A percentile compares a stretch with the other conserved stretches of the same genome.
Evolutionary conservation across 2,113 vertebrate species (phyloP).

Genomic region (Etheostoma cragini): DNA sequence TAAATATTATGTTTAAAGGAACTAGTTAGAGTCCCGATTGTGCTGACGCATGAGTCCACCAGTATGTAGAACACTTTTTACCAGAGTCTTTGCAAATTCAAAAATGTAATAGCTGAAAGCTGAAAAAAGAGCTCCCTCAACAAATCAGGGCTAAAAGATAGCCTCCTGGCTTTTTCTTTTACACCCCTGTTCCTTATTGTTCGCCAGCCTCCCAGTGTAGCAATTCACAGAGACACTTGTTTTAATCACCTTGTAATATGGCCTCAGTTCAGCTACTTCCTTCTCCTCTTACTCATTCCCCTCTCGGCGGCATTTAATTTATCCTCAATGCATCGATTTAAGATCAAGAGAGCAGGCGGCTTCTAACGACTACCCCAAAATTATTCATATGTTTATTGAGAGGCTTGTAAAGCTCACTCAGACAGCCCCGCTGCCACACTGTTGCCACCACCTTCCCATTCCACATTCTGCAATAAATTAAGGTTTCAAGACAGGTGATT

Average conservation of each 20-base stretch:
- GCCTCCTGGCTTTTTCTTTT: conserved; percentile 23
- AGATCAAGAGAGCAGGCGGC: conserved; percentile 37
- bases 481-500: conserved; percentile 65
- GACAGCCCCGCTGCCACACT: background rate
- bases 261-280: conserved; percentile 8
- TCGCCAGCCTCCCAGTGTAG: conserved; percentile 31
- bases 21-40: conserved; percentile 15
- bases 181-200: conserved; percentile 21
- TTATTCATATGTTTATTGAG: conserved; percentile 69
- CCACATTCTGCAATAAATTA: conserved; percentile 52
- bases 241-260: conserved; percentile 65
- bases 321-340: conserved; percentile 51
- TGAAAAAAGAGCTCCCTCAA: conserved; percentile 34
- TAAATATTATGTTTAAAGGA: conserved; percentile 34
- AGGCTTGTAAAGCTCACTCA: conserved; percentile 44
- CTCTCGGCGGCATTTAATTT: conserved; percentile 50
- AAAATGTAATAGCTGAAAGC: conserved; percentile 29
- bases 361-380: conserved; percentile 43
- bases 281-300: conserved; percentile 10
- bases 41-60: conserved; percentile 31
- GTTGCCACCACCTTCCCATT: conserved; percentile 17
- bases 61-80: conserved; percentile 11
- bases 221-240: conserved; percentile 51
- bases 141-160: conserved; percentile 39
- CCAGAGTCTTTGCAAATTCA: conserved; percentile 17